Evolutionary conservation across 1,140 invertebrate species (phyloP).

Genomic region (Diabrotica undecimpunctata): DNA sequence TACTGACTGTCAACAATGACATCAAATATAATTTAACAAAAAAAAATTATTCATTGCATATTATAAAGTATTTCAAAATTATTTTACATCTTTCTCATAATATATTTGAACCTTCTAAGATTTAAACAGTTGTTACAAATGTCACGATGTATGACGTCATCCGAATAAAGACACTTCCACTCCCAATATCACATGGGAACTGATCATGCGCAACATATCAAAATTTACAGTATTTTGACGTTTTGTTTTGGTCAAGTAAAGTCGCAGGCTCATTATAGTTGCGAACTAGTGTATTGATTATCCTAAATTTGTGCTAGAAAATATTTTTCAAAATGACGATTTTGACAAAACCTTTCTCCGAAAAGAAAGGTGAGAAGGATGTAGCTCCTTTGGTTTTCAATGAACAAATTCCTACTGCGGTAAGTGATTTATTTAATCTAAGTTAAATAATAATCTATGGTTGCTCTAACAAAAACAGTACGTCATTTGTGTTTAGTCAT

Average conservation of each 20-base stretch:
- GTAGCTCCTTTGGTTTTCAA: slow-evolving; percentile 57
- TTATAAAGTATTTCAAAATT: too few species aligned
- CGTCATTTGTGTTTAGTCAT: slow-evolving; percentile 9
- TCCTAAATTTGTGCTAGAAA: background rate
- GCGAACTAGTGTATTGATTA: background rate
- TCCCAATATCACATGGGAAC: background rate
- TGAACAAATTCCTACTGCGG: slow-evolving; percentile 16
- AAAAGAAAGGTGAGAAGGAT: slow-evolving; percentile 63
- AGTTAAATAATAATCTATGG: background rate
- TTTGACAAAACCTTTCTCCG: slow-evolving; percentile 61
- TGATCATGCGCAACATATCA: background rate
- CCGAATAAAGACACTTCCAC: background rate
- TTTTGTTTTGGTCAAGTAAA: slow-evolving; percentile 8
- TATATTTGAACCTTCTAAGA: too few species aligned
- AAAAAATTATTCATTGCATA: too few species aligned
- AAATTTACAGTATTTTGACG: background rate
- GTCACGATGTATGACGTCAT: too few species aligned
- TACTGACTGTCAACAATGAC: too few species aligned
- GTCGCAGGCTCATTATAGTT: background rate
- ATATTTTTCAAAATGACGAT: slow-evolving; percentile 55
- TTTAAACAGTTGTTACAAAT: too few species aligned
- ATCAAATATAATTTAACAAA: too few species aligned
- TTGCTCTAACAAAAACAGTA: slow-evolving; percentile 1
- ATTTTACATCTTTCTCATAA: too few species aligned
- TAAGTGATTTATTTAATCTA: slow-evolving; percentile 20